Base-by-base conservation (phyloP, 1,140 invertebrate species). In the Platyscapa corneri region DNA sequence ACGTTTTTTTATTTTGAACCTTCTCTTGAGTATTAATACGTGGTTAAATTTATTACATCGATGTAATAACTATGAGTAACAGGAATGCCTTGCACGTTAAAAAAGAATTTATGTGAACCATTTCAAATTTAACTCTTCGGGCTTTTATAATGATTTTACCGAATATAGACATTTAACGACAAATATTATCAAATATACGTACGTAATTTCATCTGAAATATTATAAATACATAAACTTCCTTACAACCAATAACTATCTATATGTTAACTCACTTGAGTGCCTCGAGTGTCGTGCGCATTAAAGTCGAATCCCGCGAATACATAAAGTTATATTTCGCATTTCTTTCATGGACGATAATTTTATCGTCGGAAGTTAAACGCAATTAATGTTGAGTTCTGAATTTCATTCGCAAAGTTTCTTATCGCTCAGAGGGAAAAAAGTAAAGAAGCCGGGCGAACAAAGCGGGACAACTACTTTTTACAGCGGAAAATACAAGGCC, bases 331-430 rank as follows among this genome's bases (percentile, higher is more conserved):
- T 23, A 70, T n/a, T 30, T 70, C 8, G 49, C 49, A 18, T 53
- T 53, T 53, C 7, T 53, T 2, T 14, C 8, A 14, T 18, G 18
- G 12, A 32, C 32, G 32, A 32, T 67, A 67, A 67, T 14, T 34
- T 60, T 60, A 60, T 60, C 56, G 56, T 27, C 10, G 23, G 56
- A 27, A 20, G 27, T 60, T 60, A 60, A 60, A 27, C 23, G 23
- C 56, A 60, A 27, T 23, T 60, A 60, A 23, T 27, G 56, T 60
- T 14, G 32, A 70, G 65, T 37, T 30, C 27, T 27, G 23, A 75
- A 46, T 75, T 46, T 75, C 72, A 30, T 37, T 72, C 30, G 42
- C 67, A 60, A 82, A 82, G n/a, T 82, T 82, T 49, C 67, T 34
- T 32, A 53, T 56, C 39, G 32, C 30, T 72, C 10, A 32, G 42